Percentiles rank a stretch among this genome's conserved stretches.
phyloP scores from a whole-genome alignment of 2,797 vertebrate genomes.

The Xenops minutus region DNA sequence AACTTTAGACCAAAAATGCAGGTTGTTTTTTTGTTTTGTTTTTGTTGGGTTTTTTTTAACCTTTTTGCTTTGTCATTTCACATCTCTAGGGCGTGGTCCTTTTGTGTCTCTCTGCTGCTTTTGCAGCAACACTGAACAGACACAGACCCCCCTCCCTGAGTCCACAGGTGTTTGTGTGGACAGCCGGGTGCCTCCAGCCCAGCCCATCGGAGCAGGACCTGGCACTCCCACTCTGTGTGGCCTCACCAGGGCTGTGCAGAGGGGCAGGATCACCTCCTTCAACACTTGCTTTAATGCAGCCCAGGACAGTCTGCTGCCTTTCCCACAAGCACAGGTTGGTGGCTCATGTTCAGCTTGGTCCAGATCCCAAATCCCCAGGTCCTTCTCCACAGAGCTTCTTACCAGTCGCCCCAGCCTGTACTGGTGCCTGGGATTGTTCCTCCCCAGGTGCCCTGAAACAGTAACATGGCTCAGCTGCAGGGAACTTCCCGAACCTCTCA shows the following conservation, averaged over 20 bases:
- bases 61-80: not conserved
- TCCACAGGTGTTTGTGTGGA: accelerated
- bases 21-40: not conserved
- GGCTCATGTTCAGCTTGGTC: not conserved
- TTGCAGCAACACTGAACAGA: not conserved
- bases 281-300: not conserved
- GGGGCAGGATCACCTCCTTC: not conserved
- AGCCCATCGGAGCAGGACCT: not conserved
- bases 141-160: not conserved
- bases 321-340: not conserved
- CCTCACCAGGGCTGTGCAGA: not conserved
- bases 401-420: not conserved
- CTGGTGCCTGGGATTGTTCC: not conserved
- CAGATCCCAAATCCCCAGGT: not conserved
- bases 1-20: not conserved
- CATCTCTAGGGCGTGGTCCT: not conserved
- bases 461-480: accelerated
- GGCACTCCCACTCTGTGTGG: not conserved
- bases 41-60: not conserved
- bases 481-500: not conserved
- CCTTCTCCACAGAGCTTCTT: not conserved
- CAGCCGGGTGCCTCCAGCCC: not conserved
- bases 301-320: not conserved
- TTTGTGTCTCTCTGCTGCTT: not conserved
- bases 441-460: too few species aligned